phyloP scores from a whole-genome alignment of 2,888 invertebrate species.

The Nasonia oneida region DNA sequence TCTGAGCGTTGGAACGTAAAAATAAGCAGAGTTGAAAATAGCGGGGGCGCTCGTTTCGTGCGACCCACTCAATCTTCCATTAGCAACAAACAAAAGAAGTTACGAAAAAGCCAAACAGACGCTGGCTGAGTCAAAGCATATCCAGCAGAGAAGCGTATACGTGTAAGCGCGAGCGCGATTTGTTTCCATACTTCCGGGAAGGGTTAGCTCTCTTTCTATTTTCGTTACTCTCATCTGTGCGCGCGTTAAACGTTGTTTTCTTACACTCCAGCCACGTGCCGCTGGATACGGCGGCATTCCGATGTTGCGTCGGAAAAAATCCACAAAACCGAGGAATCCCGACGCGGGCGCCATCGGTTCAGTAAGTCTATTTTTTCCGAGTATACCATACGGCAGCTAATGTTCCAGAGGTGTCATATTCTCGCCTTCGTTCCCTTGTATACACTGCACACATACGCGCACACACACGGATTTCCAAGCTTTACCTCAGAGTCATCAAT shows the following conservation, averaged over 20 bases:
- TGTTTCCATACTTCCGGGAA: constrained; percentile 34
- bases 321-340: constrained; percentile 17
- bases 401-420: constrained; percentile 44
- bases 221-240: constrained; percentile 27
- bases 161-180: constrained; percentile 1
- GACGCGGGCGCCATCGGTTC: neutral
- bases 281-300: constrained; percentile 12
- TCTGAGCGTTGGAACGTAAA: neutral
- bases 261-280: constrained; percentile 17
- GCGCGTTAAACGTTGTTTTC: constrained; percentile 32
- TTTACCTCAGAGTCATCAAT: constrained; percentile 77
- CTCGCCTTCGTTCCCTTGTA: neutral
- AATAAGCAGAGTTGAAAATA: constrained; percentile 1
- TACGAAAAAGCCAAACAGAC: constrained; percentile 18
- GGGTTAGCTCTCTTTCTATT: constrained; percentile 47
- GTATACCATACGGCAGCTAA: neutral
- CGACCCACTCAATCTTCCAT: constrained; percentile 25
- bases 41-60: neutral
- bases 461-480: constrained; percentile 71
- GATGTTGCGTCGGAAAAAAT: constrained; percentile 25
- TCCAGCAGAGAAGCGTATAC: neutral
- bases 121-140: neutral
- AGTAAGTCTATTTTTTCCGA: constrained; percentile 24
- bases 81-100: constrained; percentile 41
- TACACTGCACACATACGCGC: too few species aligned